A percentile compares a stretch with the other conserved stretches of the same genome.
Conservation (phyloP, 2,888 invertebrate species). For the Eulithis testata region DNA sequence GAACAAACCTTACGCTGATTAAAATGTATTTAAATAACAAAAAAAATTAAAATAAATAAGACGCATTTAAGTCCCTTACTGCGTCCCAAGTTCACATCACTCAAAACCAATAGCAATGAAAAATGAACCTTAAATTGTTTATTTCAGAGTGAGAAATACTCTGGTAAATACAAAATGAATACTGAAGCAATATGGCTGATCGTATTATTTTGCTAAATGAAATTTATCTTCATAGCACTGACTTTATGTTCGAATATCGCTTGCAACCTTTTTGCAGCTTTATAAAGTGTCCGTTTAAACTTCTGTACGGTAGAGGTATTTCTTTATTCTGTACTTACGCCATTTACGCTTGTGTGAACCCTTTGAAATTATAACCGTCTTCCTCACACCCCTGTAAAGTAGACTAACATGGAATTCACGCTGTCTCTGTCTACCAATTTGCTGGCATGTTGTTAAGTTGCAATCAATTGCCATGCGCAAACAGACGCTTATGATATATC, state of each 20-base stretch:
- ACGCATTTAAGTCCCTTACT: slow-evolving; percentile 60
- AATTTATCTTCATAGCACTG: background rate
- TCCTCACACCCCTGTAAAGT: slow-evolving; percentile 40
- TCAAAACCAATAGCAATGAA: background rate
- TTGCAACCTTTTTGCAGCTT: background rate
- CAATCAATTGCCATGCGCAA: slow-evolving; percentile 85
- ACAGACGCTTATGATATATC: slow-evolving; percentile 85
- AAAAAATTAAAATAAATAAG: slow-evolving; percentile 73
- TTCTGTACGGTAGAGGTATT: slow-evolving; percentile 13
- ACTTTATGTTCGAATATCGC: background rate
- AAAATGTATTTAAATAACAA: slow-evolving; percentile 75
- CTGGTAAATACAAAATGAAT: background rate
- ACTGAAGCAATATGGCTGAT: background rate
- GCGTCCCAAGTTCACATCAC: slow-evolving; percentile 36
- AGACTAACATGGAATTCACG: slow-evolving; percentile 23
- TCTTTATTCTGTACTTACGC: slow-evolving; percentile 46
- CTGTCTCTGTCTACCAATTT: slow-evolving; percentile 73
- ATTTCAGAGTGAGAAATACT: background rate
- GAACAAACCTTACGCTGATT: slow-evolving; percentile 54
- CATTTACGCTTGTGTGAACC: slow-evolving; percentile 57
- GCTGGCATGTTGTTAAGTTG: slow-evolving; percentile 83
- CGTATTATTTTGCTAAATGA: background rate
- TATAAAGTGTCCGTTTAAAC: slow-evolving; percentile 13
- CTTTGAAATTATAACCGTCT: slow-evolving; percentile 47
- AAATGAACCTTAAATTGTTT: background rate